Evolutionary conservation across 1,140 invertebrate species (phyloP), one percentile per base, ranked within the genome.

Genomic region (Procambarus clarkii): DNA sequence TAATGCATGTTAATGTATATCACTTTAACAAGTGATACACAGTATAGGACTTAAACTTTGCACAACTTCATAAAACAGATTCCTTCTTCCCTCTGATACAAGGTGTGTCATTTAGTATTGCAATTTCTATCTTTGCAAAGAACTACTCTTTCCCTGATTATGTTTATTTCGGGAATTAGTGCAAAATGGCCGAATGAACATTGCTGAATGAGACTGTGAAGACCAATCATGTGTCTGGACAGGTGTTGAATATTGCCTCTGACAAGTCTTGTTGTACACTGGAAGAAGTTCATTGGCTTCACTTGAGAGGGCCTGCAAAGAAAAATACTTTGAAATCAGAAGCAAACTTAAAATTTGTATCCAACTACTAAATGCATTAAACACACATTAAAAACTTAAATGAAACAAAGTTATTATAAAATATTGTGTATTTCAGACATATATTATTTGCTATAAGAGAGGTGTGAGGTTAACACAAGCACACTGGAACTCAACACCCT

Each of bases 201-300:
- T 92, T 5, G 92, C 91, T n/a, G 92, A 92, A 64, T 92, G 80
- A 21, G 90, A 80, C 79, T 93, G 91, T 69, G 92, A 92, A 34
- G 91, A 92, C 98, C 98, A 99, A 94, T 99, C 98, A 77, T 97
- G 97, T 0, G 97, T 97, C 71, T 97, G 97, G 58, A 97, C 95
- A 7, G 96, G 95, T 0, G 97, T 96, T 58, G 96, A 95, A 95
- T 99, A 99, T 94, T 98, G 98, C 94, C 97, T 97, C 18, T 96
- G 97, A 48, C 98, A 98, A 15, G 98, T 98, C 94, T 98, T 98
- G 94, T 99, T 99, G 95, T 99, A 99, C 80, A 99, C 97, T 1
- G 98, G 98, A 85, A 99, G 95, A 82, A 99, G 94, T 94, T 99
- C 98, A 95, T 98, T 99, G 0, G 98, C 98, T 95, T 99, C 98